Evolutionary conservation across 1,140 invertebrate species (phyloP).

Genomic region (Conus betulinus): DNA sequence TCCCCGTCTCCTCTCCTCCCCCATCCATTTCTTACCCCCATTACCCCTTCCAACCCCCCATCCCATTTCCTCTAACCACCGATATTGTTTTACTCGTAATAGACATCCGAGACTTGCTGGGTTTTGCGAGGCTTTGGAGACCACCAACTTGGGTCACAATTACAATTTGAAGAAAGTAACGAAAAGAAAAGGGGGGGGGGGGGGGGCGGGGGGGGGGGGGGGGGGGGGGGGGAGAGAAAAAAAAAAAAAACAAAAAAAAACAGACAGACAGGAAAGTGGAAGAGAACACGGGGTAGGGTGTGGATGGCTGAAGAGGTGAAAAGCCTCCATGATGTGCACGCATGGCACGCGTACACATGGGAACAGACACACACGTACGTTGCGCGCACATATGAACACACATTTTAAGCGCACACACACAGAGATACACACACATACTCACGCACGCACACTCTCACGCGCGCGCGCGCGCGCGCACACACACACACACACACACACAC

Average conservation of each 20-base stretch:
- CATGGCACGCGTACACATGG: not conserved
- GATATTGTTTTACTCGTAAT: not conserved
- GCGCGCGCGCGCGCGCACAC: not conserved
- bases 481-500: slow-evolving; percentile 13
- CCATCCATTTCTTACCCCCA: no score
- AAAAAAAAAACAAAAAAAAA: not conserved
- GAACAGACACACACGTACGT: slow-evolving; percentile 1
- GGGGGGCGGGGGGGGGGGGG: not conserved
- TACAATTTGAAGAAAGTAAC: not conserved
- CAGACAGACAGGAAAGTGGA: not conserved
- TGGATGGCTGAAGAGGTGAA: not conserved
- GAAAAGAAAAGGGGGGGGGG: not conserved
- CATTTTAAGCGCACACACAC: not conserved
- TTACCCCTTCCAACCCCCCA: not conserved
- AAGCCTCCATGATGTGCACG: no score
- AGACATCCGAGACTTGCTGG: not conserved
- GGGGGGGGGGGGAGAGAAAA: not conserved
- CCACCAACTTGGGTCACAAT: not conserved
- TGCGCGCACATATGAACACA: not conserved
- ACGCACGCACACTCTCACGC: slow-evolving; percentile 21
- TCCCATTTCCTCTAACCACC: not conserved
- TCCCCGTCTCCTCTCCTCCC: not conserved
- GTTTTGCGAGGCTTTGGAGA: not conserved
- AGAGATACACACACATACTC: not conserved
- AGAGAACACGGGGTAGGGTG: not conserved